These are phyloP conservation scores for Homarus gammarus DNA, from an alignment of 2,888 invertebrate genomes.

Conservation along the genomic window DNA sequence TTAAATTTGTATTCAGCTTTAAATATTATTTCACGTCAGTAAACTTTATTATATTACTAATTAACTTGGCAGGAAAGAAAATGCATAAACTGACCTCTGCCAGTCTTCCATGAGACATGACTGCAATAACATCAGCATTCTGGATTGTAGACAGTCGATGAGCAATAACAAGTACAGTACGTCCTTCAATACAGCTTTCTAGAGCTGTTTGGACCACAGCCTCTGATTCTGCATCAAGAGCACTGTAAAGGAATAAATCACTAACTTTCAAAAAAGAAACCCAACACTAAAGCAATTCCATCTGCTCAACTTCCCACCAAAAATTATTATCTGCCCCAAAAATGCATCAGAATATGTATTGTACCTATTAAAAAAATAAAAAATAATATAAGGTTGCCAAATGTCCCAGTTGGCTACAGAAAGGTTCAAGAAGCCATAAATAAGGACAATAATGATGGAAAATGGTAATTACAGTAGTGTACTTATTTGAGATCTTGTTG, in stretches of 20 bases:
- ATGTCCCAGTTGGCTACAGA: too few relatives aligned
- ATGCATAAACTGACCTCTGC: conserved; percentile 84
- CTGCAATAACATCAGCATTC: conserved; percentile 94
- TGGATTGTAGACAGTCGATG: conserved; percentile 94
- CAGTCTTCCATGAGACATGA: conserved; percentile 89
- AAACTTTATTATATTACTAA: too few relatives aligned
- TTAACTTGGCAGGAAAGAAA: background rate
- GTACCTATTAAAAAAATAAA: background rate
- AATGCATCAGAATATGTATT: too few relatives aligned
- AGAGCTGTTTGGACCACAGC: conserved; percentile 92
- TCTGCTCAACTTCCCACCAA: too few relatives aligned
- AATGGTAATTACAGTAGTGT: too few relatives aligned
- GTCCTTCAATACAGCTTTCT: conserved; percentile 89
- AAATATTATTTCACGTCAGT: background rate
- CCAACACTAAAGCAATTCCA: too few relatives aligned
- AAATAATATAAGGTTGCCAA: too few relatives aligned
- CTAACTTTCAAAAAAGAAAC: background rate
- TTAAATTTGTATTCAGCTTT: too few relatives aligned
- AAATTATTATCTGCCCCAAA: too few relatives aligned
- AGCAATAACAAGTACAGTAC: conserved; percentile 96
- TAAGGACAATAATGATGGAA: too few relatives aligned
- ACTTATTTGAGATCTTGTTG: too few relatives aligned
- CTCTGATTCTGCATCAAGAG: conserved; percentile 95
- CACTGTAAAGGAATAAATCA: conserved; percentile 83
- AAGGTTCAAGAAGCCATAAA: too few relatives aligned